Percentiles rank a stretch among this genome's conserved stretches.
These are phyloP conservation scores for Oryzias curvinotus DNA, from an alignment of 2,113 vertebrate species.

Conservation along the genomic window DNA sequence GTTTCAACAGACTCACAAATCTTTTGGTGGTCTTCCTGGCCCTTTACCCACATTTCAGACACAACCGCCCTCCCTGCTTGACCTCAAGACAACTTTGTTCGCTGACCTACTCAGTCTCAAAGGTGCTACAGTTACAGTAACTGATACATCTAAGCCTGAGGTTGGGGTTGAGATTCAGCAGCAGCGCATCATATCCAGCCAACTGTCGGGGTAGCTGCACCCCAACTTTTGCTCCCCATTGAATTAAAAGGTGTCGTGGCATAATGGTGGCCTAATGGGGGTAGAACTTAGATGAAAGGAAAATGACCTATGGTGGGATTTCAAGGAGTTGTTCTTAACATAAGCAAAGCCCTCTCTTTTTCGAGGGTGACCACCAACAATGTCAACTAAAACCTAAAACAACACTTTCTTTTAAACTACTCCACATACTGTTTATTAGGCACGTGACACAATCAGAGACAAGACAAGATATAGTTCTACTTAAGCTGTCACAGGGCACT, in stretches of 20 bases:
- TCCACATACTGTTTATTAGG: too few species aligned
- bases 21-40: conserved; percentile 32
- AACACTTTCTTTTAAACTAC: too few species aligned
- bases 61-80: conserved; percentile 55
- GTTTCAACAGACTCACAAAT: conserved; percentile 64
- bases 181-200: conserved; percentile 73
- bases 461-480: too few species aligned
- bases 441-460: too few species aligned
- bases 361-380: too few species aligned
- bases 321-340: conserved; percentile 39
- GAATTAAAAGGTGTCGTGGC: conserved; percentile 75
- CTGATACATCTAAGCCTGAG: conserved; percentile 73
- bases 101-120: conserved; percentile 56
- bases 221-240: conserved; percentile 66
- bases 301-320: conserved; percentile 29
- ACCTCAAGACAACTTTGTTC: conserved; percentile 73
- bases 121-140: conserved; percentile 77
- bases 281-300: background rate
- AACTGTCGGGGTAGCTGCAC: conserved; percentile 70
- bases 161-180: conserved; percentile 58
- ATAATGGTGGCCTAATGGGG: conserved; percentile 39
- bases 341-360: background rate
- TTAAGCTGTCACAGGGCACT: too few species aligned
- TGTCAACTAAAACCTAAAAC: too few species aligned
- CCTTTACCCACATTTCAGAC: conserved; percentile 56